Evolutionary conservation across 2,113 vertebrate genomes (phyloP).

Genomic region (Eurypyga helias): DNA sequence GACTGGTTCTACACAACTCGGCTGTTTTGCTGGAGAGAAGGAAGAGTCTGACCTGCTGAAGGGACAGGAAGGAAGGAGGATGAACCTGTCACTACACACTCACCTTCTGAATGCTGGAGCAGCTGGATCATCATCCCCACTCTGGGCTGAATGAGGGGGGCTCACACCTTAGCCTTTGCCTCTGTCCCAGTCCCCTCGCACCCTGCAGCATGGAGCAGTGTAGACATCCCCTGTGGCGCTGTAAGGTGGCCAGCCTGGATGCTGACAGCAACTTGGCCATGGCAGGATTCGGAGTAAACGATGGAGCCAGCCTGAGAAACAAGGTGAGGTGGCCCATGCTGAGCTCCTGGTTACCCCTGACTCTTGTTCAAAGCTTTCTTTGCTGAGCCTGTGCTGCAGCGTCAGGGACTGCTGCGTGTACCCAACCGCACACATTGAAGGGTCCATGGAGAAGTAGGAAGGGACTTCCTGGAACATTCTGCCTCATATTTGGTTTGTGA

Average conservation of each 20-base stretch:
- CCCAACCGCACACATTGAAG: background rate
- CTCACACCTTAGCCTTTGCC: rapidly evolving
- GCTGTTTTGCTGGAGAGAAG: background rate
- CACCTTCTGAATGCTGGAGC: background rate
- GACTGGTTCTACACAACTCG: background rate
- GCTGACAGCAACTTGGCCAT: background rate
- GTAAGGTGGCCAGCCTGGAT: background rate
- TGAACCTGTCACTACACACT: background rate
- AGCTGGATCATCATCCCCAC: background rate
- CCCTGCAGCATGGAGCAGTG: rapidly evolving
- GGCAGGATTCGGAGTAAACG: background rate
- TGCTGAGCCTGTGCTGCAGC: background rate
- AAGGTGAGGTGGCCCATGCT: background rate
- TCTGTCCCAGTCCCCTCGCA: background rate
- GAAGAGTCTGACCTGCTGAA: background rate
- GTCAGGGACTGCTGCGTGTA: background rate
- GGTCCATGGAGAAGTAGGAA: background rate
- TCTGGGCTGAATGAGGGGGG: background rate
- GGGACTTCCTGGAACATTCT: background rate
- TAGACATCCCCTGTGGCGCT: background rate
- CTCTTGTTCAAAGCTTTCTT: background rate
- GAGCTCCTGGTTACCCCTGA: background rate
- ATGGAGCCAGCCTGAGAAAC: background rate
- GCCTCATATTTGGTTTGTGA: conserved; percentile 6
- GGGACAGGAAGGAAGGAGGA: background rate